phyloP scores from a whole-genome alignment of 1,140 invertebrate genomes.

The Drosophila tropicalis region DNA sequence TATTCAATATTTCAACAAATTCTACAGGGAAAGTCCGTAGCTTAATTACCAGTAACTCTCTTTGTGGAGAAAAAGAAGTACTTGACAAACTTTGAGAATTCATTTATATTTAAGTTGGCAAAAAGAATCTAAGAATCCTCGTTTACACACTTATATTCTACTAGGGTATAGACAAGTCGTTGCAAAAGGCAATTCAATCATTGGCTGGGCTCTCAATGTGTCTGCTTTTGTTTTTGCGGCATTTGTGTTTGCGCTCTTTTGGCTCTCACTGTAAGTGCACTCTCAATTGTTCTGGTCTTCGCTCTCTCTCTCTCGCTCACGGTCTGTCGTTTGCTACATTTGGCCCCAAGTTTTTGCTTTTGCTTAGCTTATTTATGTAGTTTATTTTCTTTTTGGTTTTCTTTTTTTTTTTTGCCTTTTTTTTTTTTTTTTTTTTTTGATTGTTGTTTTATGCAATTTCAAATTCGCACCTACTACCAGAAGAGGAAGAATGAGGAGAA shows the following conservation, averaged over 20 bases:
- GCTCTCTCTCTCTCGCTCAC: conserved; percentile 1
- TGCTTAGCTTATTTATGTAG: conserved; percentile 46
- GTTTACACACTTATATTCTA: no score
- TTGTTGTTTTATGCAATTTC: conserved; percentile 60
- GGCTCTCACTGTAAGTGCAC: conserved; percentile 6
- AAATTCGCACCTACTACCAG: conserved; percentile 28
- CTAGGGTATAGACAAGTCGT: neutral
- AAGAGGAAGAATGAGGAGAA: conserved; percentile 14
- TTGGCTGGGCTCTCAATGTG: neutral
- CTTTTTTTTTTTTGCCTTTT: neutral
- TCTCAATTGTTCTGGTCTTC: conserved; percentile 11
- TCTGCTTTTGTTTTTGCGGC: conserved; percentile 28
- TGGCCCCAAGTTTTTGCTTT: conserved; percentile 28
- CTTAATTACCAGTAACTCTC: no score
- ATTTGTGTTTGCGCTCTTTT: conserved; percentile 26
- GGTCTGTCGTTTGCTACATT: neutral
- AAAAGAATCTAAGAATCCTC: no score
- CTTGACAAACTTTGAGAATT: no score
- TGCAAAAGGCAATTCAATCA: neutral
- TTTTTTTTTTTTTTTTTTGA: neutral
- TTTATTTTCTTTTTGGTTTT: neutral
- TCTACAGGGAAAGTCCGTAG: no score
- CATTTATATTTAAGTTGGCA: no score
- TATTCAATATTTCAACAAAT: no score
- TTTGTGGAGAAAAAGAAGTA: no score